phyloP scores from a whole-genome alignment of 1,140 invertebrate species.

The Pogonognathellus flavescens region DNA sequence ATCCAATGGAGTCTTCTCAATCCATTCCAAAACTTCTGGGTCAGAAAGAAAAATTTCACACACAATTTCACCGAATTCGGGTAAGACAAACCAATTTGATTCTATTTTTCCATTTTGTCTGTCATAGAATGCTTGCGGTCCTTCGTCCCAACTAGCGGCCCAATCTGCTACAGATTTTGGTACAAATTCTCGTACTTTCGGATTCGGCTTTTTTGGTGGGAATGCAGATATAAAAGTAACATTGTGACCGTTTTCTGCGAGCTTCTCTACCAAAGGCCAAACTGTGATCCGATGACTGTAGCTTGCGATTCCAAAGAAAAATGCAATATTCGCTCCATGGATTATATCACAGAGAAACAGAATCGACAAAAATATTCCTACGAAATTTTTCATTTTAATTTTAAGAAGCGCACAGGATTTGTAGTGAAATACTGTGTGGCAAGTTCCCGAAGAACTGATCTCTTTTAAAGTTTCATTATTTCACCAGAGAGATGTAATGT shows the following conservation, averaged over 20 bases:
- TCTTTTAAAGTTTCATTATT: no score
- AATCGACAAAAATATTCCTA: neutral
- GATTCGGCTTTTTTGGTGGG: constrained; percentile 45
- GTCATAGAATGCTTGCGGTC: neutral
- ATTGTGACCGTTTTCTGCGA: constrained; percentile 57
- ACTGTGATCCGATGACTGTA: constrained; percentile 53
- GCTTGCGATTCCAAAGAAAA: constrained; percentile 52
- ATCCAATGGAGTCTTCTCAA: constrained; percentile 72
- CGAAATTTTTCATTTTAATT: neutral
- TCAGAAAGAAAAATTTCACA: constrained; percentile 28
- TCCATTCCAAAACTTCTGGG: neutral
- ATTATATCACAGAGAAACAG: neutral
- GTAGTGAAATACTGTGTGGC: no score
- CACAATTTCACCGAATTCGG: neutral
- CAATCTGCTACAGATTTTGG: neutral
- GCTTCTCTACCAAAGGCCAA: constrained; percentile 51
- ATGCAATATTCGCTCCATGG: constrained; percentile 52
- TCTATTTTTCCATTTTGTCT: neutral
- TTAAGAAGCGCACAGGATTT: no score
- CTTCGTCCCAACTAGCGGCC: neutral
- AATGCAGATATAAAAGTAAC: constrained; percentile 53
- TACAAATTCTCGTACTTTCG: constrained; percentile 41
- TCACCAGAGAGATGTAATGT: no score
- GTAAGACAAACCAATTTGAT: neutral
- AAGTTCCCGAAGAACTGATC: no score